These are phyloP conservation scores for Conus ventricosus DNA, from an alignment of 1,140 invertebrate species.

Conservation along the genomic window DNA sequence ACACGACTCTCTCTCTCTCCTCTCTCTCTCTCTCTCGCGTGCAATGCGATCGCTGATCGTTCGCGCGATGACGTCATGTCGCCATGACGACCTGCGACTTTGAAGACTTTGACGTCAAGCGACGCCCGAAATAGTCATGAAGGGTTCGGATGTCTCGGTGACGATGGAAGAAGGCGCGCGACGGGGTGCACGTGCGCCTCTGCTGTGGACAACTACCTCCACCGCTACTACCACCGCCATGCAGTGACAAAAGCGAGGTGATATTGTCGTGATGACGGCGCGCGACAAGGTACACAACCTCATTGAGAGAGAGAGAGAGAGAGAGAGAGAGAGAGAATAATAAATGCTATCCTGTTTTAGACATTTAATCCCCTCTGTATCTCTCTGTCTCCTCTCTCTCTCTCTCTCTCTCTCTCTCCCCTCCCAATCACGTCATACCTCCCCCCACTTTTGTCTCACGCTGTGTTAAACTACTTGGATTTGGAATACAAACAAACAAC, in stretches of 20 bases:
- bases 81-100: conserved; percentile 35
- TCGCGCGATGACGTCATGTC: conserved; percentile 27
- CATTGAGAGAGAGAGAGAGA: background rate
- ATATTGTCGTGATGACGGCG: background rate
- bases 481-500: no score
- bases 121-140: conserved; percentile 20
- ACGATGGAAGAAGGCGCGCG: background rate
- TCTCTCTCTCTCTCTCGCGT: conserved; percentile 20
- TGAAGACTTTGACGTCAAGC: conserved; percentile 27
- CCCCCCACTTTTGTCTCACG: background rate
- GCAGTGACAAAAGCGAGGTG: no score
- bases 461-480: no score
- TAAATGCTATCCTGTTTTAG: no score
- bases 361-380: no score
- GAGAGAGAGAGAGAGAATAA: background rate
- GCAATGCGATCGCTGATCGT: conserved; percentile 29
- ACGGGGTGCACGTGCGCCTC: background rate
- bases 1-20: background rate
- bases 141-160: conserved; percentile 20
- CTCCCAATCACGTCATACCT: background rate
- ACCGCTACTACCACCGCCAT: no score
- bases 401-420: background rate
- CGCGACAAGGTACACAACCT: background rate
- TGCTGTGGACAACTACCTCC: no score
- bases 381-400: background rate